Evolutionary conservation across 2,113 vertebrate genomes (phyloP).

Genomic region (Corydoras sp.): DNA sequence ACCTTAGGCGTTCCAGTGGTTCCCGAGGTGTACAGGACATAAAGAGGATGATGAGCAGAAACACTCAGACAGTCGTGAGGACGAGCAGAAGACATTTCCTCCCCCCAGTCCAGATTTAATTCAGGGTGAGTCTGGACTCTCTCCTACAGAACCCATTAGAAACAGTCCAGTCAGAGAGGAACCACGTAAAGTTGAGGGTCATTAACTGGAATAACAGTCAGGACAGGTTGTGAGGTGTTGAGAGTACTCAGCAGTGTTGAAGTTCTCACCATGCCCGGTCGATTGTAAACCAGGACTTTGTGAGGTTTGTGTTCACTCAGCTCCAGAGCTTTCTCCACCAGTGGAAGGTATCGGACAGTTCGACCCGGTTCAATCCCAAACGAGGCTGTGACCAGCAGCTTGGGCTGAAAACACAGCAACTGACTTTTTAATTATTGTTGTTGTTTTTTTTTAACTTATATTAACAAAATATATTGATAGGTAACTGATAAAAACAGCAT

Average conservation of each 20-base stretch:
- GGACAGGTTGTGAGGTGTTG: not conserved
- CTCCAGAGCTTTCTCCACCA: slow-evolving; percentile 82
- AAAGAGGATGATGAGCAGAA: slow-evolving; percentile 82
- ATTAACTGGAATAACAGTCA: too few species aligned
- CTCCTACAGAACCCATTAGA: slow-evolving; percentile 59
- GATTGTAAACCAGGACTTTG: slow-evolving; percentile 84
- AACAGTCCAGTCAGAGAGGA: too few species aligned
- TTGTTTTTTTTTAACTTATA: too few species aligned
- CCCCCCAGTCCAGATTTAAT: slow-evolving; percentile 82
- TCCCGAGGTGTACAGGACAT: slow-evolving; percentile 93
- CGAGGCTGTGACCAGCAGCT: slow-evolving; percentile 83
- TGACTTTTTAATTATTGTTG: not conserved
- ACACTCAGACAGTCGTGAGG: slow-evolving; percentile 78
- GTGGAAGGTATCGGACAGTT: slow-evolving; percentile 81
- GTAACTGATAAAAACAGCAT: too few species aligned
- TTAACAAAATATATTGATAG: too few species aligned
- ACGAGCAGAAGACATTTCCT: slow-evolving; percentile 77
- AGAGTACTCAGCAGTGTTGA: not conserved
- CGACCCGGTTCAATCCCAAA: slow-evolving; percentile 91
- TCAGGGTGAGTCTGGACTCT: slow-evolving; percentile 61
- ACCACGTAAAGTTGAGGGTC: too few species aligned
- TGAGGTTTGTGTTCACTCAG: slow-evolving; percentile 72
- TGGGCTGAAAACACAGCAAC: slow-evolving; percentile 72
- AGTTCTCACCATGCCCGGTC: slow-evolving; percentile 78
- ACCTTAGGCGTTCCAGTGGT: slow-evolving; percentile 95